Base-by-base conservation (phyloP, 2,113 vertebrate genomes). In the Apus apus region DNA sequence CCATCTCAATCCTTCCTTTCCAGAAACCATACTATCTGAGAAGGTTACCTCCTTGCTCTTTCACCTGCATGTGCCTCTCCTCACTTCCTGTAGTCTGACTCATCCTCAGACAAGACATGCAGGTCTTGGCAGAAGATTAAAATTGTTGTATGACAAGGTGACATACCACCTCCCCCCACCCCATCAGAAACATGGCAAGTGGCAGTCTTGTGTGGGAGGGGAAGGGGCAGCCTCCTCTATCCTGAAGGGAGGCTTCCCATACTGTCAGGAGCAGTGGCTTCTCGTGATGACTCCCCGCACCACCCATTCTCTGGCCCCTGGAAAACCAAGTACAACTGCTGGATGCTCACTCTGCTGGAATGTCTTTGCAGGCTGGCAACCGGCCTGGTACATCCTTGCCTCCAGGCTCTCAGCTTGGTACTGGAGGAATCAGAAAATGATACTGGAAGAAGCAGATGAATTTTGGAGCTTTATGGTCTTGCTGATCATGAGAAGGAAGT, bases 21-120 rank as follows among this genome's bases (percentile, higher is more conserved):
- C 34, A 86, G 18, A 32, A 90, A 11, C 30, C 45, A 30, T 13
- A 29, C 43, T 54, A 14, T 17, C 29, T 34, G 21, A 68, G 57
- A 80, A 30, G 51, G 34, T 72, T 50, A 58, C 10, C 23, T 19
- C 13, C 23, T 60, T 96, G 38, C 40, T 84, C 25, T 60, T 80
- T 64, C 43, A 84, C 79, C 68, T 64, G 34, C 25, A 20, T 6
- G 1, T 64, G 57, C 54, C 30, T 88, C 45, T 93, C 50, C 68
- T 86, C 30, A 34, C 45, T 93, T 95, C 90, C 68, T 72, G 57
- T 65, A 30, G 20, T 46, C 85, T 86, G 85, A 83, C 57, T 95
- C 57, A 71, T 67, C 48, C 72, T 68, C 65, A 45, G 10, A 83
- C n/a, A 75, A 66, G 45, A 1, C 8, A 57, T 22, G 36, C 45